Conservation (phyloP, 1,140 invertebrate species). For the Zaprionus ghesquierei region DNA sequence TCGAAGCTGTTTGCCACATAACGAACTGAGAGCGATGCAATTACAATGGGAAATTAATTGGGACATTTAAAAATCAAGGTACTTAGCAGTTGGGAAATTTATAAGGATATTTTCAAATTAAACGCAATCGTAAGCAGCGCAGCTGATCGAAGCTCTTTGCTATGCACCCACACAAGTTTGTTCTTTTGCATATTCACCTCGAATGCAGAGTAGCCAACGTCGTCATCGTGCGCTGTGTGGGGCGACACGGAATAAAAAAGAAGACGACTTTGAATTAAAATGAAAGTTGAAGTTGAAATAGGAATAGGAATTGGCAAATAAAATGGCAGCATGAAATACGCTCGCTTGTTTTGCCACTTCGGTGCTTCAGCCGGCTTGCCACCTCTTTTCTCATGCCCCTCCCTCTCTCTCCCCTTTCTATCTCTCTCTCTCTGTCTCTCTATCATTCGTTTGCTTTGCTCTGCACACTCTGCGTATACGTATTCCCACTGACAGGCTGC, state of each 20-base stretch:
- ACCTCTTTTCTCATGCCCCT: conserved; percentile 6
- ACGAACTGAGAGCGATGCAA: background rate
- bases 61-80: too few species aligned
- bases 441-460: background rate
- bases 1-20: too few species aligned
- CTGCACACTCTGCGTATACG: background rate
- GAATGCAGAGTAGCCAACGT: background rate
- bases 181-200: background rate
- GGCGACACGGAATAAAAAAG: conserved; percentile 64
- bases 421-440: background rate
- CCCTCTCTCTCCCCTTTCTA: background rate
- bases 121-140: background rate
- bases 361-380: conserved; percentile 23
- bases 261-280: conserved; percentile 43
- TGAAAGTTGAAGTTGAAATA: conserved; percentile 60
- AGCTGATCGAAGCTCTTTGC: background rate
- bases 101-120: background rate
- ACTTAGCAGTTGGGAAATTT: too few species aligned
- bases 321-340: conserved; percentile 73
- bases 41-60: background rate
- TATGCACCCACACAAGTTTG: background rate
- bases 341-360: conserved; percentile 60
- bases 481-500: conserved; percentile 26
- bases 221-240: conserved; percentile 5
- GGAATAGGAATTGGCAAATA: conserved; percentile 64